Evolutionary conservation across 2,113 vertebrate genomes (phyloP).

Genomic region (Todiramphus saurophagus): DNA sequence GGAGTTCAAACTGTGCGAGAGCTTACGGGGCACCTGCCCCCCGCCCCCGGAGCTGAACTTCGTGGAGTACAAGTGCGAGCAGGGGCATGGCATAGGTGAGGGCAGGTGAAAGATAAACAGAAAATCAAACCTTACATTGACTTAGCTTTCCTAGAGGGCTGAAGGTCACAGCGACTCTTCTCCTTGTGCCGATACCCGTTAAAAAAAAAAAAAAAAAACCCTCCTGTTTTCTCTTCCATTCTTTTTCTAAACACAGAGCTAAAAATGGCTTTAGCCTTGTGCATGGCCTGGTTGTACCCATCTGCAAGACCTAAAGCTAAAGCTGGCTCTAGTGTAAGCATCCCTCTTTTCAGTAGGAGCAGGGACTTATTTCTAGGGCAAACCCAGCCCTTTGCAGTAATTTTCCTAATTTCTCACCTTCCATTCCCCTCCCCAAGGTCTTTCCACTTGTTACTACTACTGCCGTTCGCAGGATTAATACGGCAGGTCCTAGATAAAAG

Average conservation of each 20-base stretch:
- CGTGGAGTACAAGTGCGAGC: constrained; percentile 89
- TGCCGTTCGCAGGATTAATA: neutral
- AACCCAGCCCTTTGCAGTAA: neutral
- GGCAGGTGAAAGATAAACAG: neutral
- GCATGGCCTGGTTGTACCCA: neutral
- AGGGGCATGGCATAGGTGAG: constrained; percentile 86
- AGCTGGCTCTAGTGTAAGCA: neutral
- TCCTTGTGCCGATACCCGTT: neutral
- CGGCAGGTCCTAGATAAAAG: neutral
- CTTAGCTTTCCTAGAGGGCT: neutral
- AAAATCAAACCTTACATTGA: neutral
- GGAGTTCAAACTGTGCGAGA: constrained; percentile 87
- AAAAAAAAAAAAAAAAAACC: neutral
- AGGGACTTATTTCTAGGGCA: neutral
- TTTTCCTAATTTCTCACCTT: neutral
- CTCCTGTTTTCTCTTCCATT: neutral
- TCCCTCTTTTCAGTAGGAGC: neutral
- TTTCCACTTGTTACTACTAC: neutral
- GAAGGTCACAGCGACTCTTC: neutral
- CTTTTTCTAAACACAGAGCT: neutral
- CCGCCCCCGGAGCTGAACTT: constrained; percentile 78
- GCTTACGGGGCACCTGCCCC: constrained; percentile 81
- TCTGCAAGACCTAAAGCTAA: neutral
- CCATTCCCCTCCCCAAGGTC: neutral
- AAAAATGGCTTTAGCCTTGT: neutral